Conservation (phyloP, 2,888 invertebrate species). For the Latrodectus hesperus region DNA sequence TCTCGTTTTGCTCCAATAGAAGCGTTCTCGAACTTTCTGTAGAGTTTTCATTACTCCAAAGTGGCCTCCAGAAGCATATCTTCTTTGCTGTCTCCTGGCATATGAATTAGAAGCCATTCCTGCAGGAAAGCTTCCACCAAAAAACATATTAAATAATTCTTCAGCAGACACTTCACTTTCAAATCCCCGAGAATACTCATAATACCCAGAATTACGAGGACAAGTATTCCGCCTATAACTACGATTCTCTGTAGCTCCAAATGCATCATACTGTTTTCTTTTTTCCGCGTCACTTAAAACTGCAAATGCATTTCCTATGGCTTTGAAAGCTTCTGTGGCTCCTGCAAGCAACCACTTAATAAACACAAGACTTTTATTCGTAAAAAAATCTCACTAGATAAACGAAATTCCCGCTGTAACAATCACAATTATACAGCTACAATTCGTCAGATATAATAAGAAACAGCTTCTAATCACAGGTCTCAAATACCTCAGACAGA, state of each 20-base stretch:
- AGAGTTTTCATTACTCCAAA: too few relatives aligned
- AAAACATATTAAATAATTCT: constrained; percentile 99
- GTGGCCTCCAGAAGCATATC: constrained; percentile 26
- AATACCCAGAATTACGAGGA: constrained; percentile 75
- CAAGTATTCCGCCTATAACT: constrained; percentile 71
- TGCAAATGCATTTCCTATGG: constrained; percentile 95
- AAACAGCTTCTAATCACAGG: too few relatives aligned
- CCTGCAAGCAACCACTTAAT: too few relatives aligned
- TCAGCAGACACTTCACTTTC: constrained; percentile 97
- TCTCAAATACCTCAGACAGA: too few relatives aligned
- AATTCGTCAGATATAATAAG: too few relatives aligned
- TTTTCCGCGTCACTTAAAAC: constrained; percentile 94
- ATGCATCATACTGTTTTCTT: constrained; percentile 92
- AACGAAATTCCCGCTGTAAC: too few relatives aligned
- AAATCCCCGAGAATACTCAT: constrained; percentile 90
- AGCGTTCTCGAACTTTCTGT: too few relatives aligned
- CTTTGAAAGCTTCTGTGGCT: too few relatives aligned
- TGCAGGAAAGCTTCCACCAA: constrained; percentile 86
- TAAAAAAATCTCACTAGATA: too few relatives aligned
- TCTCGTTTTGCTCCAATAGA: too few relatives aligned
- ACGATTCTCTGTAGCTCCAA: constrained; percentile 83
- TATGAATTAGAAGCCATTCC: constrained; percentile 70
- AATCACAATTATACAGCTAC: too few relatives aligned
- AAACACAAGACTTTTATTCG: too few relatives aligned
- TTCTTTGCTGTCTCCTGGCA: constrained; percentile 38